Evolutionary conservation across 1,140 invertebrate genomes (phyloP).

Genomic region (Chironomus tepperi): DNA sequence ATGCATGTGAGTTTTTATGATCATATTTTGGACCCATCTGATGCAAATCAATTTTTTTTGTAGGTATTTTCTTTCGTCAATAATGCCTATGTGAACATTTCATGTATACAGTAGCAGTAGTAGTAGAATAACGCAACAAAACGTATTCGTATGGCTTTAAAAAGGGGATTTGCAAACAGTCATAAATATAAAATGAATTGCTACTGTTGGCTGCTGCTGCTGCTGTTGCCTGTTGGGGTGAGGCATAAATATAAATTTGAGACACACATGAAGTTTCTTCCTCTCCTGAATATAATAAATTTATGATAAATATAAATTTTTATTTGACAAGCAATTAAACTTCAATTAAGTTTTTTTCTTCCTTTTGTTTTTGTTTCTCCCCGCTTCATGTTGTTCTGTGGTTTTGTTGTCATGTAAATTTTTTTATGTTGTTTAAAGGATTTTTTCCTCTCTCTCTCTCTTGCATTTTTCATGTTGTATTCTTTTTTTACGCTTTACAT

Average conservation of each 20-base stretch:
- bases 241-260: not conserved
- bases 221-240: not conserved
- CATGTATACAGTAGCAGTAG: too few relatives aligned
- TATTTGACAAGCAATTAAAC: constrained; percentile 14
- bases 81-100: too few relatives aligned
- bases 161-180: not conserved
- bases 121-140: too few relatives aligned
- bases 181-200: constrained; percentile 8
- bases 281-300: not conserved
- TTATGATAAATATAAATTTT: constrained; percentile 15
- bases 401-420: not conserved
- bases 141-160: not conserved
- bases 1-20: not conserved
- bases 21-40: not conserved
- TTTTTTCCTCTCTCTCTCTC: too few relatives aligned
- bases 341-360: not conserved
- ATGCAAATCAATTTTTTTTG: not conserved
- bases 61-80: too few relatives aligned
- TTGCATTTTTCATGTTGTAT: too few relatives aligned
- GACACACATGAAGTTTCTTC: not conserved
- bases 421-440: too few relatives aligned
- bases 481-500: too few relatives aligned
- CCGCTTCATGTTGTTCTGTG: not conserved
- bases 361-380: not conserved
- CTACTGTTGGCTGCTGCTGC: not conserved